Evolutionary conservation across 2,797 vertebrate species (phyloP), one percentile per base, ranked within the genome.

Genomic region (Tympanoctomys barrerae): DNA sequence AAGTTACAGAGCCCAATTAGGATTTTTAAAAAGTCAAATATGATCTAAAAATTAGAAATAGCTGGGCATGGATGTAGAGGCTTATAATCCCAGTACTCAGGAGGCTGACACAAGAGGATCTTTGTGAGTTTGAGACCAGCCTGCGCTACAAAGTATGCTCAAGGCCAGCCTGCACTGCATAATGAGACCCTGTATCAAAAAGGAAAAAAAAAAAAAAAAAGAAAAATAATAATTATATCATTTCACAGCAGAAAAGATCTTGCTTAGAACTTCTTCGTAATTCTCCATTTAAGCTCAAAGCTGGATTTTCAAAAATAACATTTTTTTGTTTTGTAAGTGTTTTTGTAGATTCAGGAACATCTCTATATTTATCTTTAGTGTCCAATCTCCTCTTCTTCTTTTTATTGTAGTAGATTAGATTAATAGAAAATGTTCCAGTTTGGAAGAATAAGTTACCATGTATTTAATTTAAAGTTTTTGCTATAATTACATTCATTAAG

Each of bases 161-260:
- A 57, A 57, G 16, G 54, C 54, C 54, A 57, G 54, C 14, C 54
- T 57, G 54, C 3, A 57, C 54, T 57, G 54, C 54, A 57, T 57
- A 57, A 18, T 18, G 14, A 57, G 54, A 57, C 54, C 11, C 54
- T 57, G 16, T 57, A 14, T 57, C 54, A 57, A 57, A 18, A 57
- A 57, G 13, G 14, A 13, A 54, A 54, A 54, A 54, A 54, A 54
- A 54, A 12, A 52, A 52, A 54, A 13, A 13, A 54, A 54, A 14
- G 13, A 52, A 52, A 52, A 52, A 13, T n/a, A 13, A 9, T 42
- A 42, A 42, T 54, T 3, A 64, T 39, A 12, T 14, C 83, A 52
- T 89, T 89, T 93, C 80, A 84, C n/a, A 94, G 79, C 22, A 87
- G 52, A 92, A 92, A 81, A 11, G n/a, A 54, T 12, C 28, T 89